These are phyloP conservation scores for Pomatorhinus ruficollis DNA, from an alignment of 2,113 vertebrate genomes.

Conservation along the genomic window DNA sequence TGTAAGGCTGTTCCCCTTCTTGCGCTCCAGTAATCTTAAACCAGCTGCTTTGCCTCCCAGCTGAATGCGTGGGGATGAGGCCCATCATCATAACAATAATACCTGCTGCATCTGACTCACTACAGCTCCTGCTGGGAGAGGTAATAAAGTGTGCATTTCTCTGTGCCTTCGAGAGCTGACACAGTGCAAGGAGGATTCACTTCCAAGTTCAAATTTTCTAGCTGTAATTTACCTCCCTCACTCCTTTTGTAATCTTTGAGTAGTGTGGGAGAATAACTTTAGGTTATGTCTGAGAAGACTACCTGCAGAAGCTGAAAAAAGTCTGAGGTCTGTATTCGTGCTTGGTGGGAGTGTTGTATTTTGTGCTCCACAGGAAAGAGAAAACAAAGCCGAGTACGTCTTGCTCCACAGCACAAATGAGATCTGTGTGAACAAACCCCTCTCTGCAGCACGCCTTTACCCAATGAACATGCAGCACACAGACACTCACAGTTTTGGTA, in stretches of 20 bases:
- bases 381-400: neutral
- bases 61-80: neutral
- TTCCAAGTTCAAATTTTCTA: neutral
- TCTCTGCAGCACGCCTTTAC: neutral
- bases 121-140: constrained; percentile 11
- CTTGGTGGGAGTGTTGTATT: neutral
- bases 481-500: neutral
- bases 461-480: neutral
- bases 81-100: neutral
- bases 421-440: neutral
- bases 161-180: neutral
- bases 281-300: neutral
- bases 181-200: neutral
- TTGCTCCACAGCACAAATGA: neutral
- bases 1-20: neutral
- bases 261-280: neutral
- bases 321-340: neutral
- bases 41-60: neutral
- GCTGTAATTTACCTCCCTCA: neutral
- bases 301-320: neutral
- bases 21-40: neutral
- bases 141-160: neutral
- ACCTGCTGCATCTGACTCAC: constrained; percentile 19
- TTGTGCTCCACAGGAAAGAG: neutral
- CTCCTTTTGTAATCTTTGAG: neutral